Percentiles rank a stretch among this genome's conserved stretches.
These are phyloP conservation scores for Masticophis lateralis DNA, from an alignment of 2,797 vertebrate species.

Conservation along the genomic window DNA sequence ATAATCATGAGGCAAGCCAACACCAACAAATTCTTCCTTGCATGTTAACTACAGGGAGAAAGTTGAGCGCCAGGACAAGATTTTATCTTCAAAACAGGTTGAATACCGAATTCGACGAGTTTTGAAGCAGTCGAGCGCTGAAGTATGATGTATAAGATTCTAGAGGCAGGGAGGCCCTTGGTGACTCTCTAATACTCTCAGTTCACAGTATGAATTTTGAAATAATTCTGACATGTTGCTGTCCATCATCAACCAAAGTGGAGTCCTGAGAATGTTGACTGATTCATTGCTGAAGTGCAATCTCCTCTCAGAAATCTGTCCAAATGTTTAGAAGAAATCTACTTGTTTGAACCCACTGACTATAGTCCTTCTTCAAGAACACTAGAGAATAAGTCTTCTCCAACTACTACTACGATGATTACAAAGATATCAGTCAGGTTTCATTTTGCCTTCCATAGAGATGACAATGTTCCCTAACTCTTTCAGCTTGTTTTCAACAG, in stretches of 20 bases:
- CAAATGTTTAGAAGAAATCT: neutral
- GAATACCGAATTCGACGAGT: neutral
- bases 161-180: neutral
- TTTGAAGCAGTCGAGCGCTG: neutral
- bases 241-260: neutral
- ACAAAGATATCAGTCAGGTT: neutral
- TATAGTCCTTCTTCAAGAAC: neutral
- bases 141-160: neutral
- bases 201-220: neutral
- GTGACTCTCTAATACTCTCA: neutral
- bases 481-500: neutral
- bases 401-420: neutral
- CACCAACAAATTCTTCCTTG: neutral
- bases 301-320: neutral
- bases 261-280: neutral
- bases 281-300: neutral
- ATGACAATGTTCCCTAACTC: neutral
- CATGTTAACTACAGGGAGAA: neutral
- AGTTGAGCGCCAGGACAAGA: neutral
- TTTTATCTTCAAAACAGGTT: neutral
- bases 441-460: neutral
- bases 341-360: neutral
- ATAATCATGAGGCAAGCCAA: neutral
- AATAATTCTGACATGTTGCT: neutral
- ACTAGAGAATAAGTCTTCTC: neutral